Percentiles rank a stretch among this genome's conserved stretches.
These are phyloP conservation scores for Eupithecia tripunctaria DNA, from an alignment of 2,888 invertebrate species.

Conservation along the genomic window DNA sequence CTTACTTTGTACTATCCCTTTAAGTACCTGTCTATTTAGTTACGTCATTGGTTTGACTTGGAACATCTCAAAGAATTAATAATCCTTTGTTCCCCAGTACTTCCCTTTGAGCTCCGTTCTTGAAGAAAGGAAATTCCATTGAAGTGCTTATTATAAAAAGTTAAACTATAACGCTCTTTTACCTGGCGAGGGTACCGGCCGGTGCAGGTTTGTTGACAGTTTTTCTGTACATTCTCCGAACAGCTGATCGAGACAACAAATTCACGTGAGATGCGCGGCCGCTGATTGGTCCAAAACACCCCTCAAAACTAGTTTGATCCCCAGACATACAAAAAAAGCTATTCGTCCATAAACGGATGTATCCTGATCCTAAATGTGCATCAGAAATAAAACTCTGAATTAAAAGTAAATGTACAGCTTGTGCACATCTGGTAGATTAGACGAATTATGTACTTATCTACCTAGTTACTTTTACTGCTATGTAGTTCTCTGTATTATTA, in stretches of 20 bases:
- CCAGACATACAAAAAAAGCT: slow-evolving; percentile 33
- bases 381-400: slow-evolving; percentile 11
- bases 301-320: slow-evolving; percentile 48
- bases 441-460: background rate
- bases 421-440: background rate
- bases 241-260: slow-evolving; percentile 76
- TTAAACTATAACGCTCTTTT: slow-evolving; percentile 47
- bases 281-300: slow-evolving; percentile 59
- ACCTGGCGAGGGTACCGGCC: slow-evolving; percentile 59
- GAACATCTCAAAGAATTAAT: slow-evolving; percentile 6
- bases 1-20: background rate
- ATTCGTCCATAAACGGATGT: slow-evolving; percentile 23
- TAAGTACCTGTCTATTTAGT: background rate
- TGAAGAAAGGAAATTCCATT: slow-evolving; percentile 37
- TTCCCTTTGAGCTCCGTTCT: slow-evolving; percentile 9
- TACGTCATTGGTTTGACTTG: background rate
- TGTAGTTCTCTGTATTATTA: no score
- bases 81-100: slow-evolving; percentile 26
- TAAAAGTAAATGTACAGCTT: background rate
- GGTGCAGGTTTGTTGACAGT: slow-evolving; percentile 66
- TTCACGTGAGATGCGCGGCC: slow-evolving; percentile 53
- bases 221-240: slow-evolving; percentile 54
- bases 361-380: slow-evolving; percentile 22
- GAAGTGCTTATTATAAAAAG: slow-evolving; percentile 48
- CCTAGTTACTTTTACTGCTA: background rate